phyloP scores from a whole-genome alignment of 2,888 invertebrate species.

The Eremobia ochroleuca region DNA sequence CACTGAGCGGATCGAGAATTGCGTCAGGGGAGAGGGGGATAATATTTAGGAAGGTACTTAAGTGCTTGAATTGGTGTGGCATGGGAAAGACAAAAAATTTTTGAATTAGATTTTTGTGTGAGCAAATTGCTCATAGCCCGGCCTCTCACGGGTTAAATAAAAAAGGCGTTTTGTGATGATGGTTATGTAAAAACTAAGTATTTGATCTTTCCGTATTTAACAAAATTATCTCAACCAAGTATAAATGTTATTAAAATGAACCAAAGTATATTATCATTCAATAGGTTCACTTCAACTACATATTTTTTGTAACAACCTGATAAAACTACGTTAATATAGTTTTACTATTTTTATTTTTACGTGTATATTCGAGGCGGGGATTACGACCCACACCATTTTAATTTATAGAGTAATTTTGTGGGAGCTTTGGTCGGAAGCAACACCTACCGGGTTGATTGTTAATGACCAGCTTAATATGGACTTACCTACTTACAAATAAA shows the following conservation, averaged over 20 bases:
- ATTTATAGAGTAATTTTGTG: conserved; percentile 36
- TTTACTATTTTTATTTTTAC: conserved; percentile 1
- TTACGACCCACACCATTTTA: conserved; percentile 16
- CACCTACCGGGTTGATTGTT: conserved; percentile 29
- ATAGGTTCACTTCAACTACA: background rate
- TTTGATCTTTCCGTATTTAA: background rate
- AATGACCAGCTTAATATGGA: conserved; percentile 27
- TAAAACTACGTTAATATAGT: background rate
- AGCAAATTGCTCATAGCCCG: no score
- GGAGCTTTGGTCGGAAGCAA: conserved; percentile 14
- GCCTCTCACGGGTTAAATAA: no score
- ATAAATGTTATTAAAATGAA: background rate
- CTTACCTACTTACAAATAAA: conserved; percentile 29
- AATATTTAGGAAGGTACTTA: no score
- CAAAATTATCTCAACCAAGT: background rate
- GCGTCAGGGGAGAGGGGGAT: no score
- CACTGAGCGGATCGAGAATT: no score
- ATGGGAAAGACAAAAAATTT: no score
- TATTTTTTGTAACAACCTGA: background rate
- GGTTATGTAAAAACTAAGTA: background rate
- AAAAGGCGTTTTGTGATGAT: background rate
- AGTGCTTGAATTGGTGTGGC: no score
- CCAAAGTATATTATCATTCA: background rate
- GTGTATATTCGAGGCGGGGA: background rate
- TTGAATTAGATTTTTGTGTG: no score